Evolutionary conservation across 1,140 invertebrate genomes (phyloP), one percentile per base, ranked within the genome.

Genomic region (Trigoniulus corallinus): DNA sequence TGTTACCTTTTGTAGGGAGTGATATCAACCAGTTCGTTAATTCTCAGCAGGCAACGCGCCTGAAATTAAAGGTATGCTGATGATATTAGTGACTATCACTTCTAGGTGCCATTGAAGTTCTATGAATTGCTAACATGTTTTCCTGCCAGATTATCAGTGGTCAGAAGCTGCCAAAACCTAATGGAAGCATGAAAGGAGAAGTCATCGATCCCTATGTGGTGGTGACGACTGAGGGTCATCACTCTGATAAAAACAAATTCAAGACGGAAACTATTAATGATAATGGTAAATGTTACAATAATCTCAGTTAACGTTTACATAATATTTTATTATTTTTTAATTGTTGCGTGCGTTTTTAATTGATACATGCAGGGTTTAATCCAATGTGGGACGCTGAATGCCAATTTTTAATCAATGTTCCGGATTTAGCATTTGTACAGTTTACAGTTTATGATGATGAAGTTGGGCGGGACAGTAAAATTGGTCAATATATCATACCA

Each of bases 121-220:
- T n/a, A n/a, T n/a, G n/a, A 34, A 7, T 34, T 34, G 7, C 15
- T 7, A 34, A 34, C 29, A 24, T 44, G 12, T 7, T 44, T 49
- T 44, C 22, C 27, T 47, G 40, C 3, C 23, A 51, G 60, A 64
- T 80, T 4, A 72, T 80, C 43, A 77, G 75, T 63, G 78, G 74
- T 3, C 75, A 77, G 55, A 73, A 76, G 58, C 62, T 80, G 27
- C 78, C 78, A 0, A 77, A 77, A 61, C 67, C 74, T 22, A 61
- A 58, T 42, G 59, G 66, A 40, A 64, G 62, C 13, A 34, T 34
- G 29, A 57, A 63, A 47, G 60, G 62, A 22, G 72, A 73, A 47
- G 62, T 74, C 41, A 63, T 72, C 21, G 72, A 75, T 57, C 72
- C 71, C 2, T 57, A 57, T 26, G 64, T 77, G 18, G 67, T 67